Conservation (phyloP, 2,888 invertebrate species). For the Xestoiulus laeticollis region DNA sequence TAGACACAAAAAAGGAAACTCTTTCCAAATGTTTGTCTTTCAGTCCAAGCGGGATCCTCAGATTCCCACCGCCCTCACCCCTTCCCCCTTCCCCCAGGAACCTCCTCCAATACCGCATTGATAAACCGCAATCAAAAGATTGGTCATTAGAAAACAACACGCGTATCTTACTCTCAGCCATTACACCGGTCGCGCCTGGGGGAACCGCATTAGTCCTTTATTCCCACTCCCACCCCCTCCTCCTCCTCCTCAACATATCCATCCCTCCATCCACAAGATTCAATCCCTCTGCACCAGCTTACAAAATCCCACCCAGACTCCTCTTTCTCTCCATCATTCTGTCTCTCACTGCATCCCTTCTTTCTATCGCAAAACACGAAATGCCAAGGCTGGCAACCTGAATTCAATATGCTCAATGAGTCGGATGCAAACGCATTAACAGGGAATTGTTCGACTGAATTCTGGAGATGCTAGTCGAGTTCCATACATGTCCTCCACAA, state of each 20-base stretch:
- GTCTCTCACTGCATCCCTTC: background rate
- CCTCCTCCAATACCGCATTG: slow-evolving; percentile 28
- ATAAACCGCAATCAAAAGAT: slow-evolving; percentile 43
- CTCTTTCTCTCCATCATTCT: background rate
- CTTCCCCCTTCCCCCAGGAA: background rate
- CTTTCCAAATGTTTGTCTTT: slow-evolving; percentile 40
- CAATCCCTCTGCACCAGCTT: too few species aligned
- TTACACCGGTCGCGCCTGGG: background rate
- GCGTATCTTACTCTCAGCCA: slow-evolving; percentile 6
- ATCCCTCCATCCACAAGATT: background rate
- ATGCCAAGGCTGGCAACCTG: slow-evolving; percentile 25
- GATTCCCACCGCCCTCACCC: background rate
- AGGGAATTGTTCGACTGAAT: background rate
- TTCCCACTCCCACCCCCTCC: background rate
- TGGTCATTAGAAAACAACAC: slow-evolving; percentile 23
- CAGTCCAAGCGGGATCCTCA: background rate
- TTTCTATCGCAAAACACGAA: background rate
- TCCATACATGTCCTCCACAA: background rate
- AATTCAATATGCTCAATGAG: slow-evolving; percentile 38
- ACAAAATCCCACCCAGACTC: too few species aligned
- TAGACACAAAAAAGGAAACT: slow-evolving; percentile 41
- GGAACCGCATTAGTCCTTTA: background rate
- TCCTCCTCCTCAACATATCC: background rate
- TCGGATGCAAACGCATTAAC: background rate
- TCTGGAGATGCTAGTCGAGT: background rate